These are phyloP conservation scores for Theonella swinhoei DNA, from an alignment of 37 sponge, comb jelly and placozoan species.

Conservation along the genomic window DNA sequence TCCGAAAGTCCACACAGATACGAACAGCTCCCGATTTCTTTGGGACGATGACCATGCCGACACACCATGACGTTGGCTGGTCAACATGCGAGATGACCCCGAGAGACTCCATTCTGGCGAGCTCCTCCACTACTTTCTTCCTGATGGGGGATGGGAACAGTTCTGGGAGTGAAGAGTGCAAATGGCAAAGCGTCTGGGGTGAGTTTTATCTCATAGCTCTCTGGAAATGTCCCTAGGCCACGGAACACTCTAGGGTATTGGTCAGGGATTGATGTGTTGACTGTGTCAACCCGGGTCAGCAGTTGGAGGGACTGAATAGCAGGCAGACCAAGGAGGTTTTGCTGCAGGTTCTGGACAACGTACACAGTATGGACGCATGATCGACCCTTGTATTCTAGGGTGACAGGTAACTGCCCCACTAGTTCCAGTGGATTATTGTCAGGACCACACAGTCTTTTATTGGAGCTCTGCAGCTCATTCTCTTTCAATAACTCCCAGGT, in stretches of 20 bases:
- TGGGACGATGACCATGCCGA: slow-evolving; percentile 37
- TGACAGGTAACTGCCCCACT: slow-evolving; percentile 12
- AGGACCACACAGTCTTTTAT: slow-evolving; percentile 32
- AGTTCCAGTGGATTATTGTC: slow-evolving; percentile 11
- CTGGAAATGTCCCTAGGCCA: slow-evolving; percentile 22
- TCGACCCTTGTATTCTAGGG: slow-evolving; percentile 7
- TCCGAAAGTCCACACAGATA: no score
- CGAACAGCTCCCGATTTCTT: slow-evolving; percentile 26
- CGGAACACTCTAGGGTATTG: slow-evolving; percentile 24
- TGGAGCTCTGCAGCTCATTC: slow-evolving; percentile 9
- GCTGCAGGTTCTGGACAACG: slow-evolving; percentile 23
- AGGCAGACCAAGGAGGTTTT: slow-evolving; percentile 39
- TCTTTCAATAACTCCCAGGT: no score
- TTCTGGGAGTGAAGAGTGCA: slow-evolving; percentile 34
- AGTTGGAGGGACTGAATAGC: slow-evolving; percentile 30
- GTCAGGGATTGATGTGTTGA: background rate
- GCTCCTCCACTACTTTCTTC: slow-evolving; percentile 22
- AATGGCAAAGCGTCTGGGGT: slow-evolving; percentile 21
- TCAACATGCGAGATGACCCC: slow-evolving; percentile 17
- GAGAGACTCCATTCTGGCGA: slow-evolving; percentile 19
- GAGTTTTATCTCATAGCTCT: slow-evolving; percentile 10
- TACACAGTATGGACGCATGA: slow-evolving; percentile 13
- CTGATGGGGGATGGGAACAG: slow-evolving; percentile 32
- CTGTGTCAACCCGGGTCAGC: slow-evolving; percentile 12
- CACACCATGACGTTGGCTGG: no score